A percentile compares a stretch with the other conserved stretches of the same genome.
Evolutionary conservation across 2,113 vertebrate genomes (phyloP).

Genomic region (Pteropus alecto): DNA sequence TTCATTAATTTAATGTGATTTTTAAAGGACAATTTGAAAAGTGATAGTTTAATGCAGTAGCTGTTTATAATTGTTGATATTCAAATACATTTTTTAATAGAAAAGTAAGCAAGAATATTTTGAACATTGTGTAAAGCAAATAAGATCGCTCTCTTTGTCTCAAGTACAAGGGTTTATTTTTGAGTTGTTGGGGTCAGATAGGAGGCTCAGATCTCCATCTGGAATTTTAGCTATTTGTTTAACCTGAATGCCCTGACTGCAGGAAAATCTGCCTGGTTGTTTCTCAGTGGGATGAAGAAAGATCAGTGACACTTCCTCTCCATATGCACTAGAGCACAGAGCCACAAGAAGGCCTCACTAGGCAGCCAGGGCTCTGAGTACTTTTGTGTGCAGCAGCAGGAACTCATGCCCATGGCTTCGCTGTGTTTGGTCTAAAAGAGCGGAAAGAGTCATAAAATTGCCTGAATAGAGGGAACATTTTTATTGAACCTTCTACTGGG

Average conservation of each 20-base stretch:
- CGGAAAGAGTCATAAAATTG: conserved; percentile 63
- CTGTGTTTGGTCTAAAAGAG: conserved; percentile 60
- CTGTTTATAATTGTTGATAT: neutral
- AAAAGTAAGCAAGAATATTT: neutral
- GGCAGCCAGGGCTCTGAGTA: neutral
- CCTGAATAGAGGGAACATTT: conserved; percentile 66
- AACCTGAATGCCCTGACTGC: neutral
- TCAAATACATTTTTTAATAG: neutral
- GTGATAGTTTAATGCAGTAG: neutral
- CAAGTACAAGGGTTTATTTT: neutral
- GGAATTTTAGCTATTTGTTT: conserved; percentile 38
- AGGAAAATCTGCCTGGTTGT: neutral
- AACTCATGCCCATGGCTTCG: neutral
- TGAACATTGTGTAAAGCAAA: neutral
- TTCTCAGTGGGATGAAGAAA: neutral
- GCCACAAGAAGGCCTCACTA: neutral
- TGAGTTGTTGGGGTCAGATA: neutral
- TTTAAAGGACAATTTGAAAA: neutral
- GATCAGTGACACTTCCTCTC: neutral
- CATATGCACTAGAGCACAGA: neutral
- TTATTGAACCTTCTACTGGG: conserved; percentile 71
- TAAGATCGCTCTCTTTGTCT: neutral
- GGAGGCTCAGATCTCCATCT: neutral
- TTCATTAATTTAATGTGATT: neutral
- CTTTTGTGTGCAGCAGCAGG: conserved; percentile 26